Base-by-base conservation (phyloP, 2,888 invertebrate species). In the Drosophila mimetica region DNA sequence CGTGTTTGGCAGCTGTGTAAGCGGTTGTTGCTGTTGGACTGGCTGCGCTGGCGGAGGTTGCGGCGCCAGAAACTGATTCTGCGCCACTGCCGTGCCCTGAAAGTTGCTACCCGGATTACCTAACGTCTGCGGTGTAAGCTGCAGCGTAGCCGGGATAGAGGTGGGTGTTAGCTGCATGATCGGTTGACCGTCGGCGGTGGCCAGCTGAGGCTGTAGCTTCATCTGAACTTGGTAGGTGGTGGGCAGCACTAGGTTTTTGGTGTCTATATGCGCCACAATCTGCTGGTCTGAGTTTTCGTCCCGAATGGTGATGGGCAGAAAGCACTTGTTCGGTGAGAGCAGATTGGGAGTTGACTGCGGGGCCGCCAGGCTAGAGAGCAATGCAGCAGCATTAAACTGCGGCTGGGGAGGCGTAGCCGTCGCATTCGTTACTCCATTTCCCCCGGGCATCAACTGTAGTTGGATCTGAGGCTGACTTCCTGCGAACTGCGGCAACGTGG, bases 171-270 rank as follows among this genome's bases (percentile, higher is more conserved):
- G 58, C 58, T 92, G 92, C 81, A 92, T 89, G n/a, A 92, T 90
- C 37, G 90, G 91, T 72, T 92, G 92, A 1, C 92, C 92, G 71
- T 92, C 92, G 1, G 91, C 90, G 1, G 91, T 92, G 22, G 91
- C 88, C 65, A 92, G 79, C 77, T 92, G 92, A 5, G 91, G 91
- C 73, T 91, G 91, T 6, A 92, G 76, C 86, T 92, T 92, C 92
- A 92, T 92, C 83, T 92, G 92, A 58, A 92, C 81, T 63, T 91
- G 91, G 78, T 92, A 92, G 48, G 92, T 91, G 32, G 91, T 90
- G 18, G 92, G 92, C 39, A 92, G 71, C 11, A 92, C 80, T 30
- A 92, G 84, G 73, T 92, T 92, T 69, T 92, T 92, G 4, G 91
- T 89, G 74, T 92, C 92, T 57, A 92, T 91, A 42, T 92, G 92